Conservation (phyloP, 2,797 vertebrate species). For the Sebastes ruberrimus region DNA sequence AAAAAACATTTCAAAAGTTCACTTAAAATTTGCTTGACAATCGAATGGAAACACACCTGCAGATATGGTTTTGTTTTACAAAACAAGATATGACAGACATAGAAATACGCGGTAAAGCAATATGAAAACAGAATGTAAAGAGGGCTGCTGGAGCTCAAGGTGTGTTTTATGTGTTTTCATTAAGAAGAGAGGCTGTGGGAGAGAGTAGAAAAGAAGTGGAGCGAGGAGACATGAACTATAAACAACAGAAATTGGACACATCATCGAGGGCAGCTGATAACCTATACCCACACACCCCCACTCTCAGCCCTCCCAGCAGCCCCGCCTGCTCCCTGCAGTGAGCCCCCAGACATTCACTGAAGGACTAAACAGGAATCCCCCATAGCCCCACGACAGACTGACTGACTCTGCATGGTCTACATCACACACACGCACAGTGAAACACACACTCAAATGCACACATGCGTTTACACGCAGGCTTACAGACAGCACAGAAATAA, state of each 20-base stretch:
- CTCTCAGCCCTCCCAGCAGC: background rate
- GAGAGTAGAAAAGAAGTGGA: background rate
- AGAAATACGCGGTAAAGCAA: background rate
- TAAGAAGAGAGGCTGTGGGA: background rate
- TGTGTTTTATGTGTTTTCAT: constrained; percentile 8
- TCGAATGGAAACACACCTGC: background rate
- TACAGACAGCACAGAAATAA: constrained; percentile 60
- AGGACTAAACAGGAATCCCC: constrained; percentile 72
- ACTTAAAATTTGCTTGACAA: background rate
- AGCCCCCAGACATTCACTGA: constrained; percentile 52
- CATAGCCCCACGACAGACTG: constrained; percentile 62
- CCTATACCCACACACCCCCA: background rate
- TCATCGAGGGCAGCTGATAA: constrained; percentile 43
- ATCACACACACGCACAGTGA: constrained; percentile 25
- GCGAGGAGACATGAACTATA: constrained; percentile 17
- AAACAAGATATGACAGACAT: background rate
- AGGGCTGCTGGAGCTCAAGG: background rate
- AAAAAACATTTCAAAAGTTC: background rate
- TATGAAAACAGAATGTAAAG: background rate
- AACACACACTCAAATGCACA: constrained; percentile 8
- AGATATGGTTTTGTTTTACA: background rate
- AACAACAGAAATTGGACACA: constrained; percentile 54
- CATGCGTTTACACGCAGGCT: constrained; percentile 13
- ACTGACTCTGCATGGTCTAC: constrained; percentile 66
- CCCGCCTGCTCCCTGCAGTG: constrained; percentile 32